Percentiles rank a stretch among this genome's conserved stretches.
phyloP scores from a whole-genome alignment of 2,888 invertebrate species.

The Eristalis intricaria region DNA sequence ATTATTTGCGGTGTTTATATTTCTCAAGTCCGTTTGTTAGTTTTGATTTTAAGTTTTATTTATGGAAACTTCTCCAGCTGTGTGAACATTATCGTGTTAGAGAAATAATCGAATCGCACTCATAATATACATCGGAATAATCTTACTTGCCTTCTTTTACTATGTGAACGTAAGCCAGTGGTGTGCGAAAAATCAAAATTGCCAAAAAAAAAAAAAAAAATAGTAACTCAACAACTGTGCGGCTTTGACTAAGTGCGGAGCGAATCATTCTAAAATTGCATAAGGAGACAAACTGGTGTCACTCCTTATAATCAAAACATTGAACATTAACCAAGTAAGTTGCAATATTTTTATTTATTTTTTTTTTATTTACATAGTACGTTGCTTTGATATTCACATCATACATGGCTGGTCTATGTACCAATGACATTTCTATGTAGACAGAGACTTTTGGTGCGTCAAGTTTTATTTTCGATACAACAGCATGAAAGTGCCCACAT shows the following conservation, averaged over 20 bases:
- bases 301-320: background rate
- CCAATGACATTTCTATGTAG: background rate
- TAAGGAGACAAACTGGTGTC: slow-evolving; percentile 19
- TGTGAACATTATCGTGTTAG: slow-evolving; percentile 26
- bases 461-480: background rate
- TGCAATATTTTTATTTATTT: background rate
- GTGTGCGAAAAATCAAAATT: slow-evolving; percentile 21
- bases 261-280: background rate
- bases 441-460: slow-evolving; percentile 20
- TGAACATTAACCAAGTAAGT: slow-evolving; percentile 31
- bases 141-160: slow-evolving; percentile 2
- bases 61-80: slow-evolving; percentile 38
- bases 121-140: slow-evolving; percentile 17
- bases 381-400: background rate
- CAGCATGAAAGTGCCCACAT: slow-evolving; percentile 7
- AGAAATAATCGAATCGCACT: slow-evolving; percentile 13
- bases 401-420: background rate
- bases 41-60: slow-evolving; percentile 41
- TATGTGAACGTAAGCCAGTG: slow-evolving; percentile 40
- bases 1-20: slow-evolving; percentile 57
- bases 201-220: background rate
- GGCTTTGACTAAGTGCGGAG: background rate
- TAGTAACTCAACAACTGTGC: background rate
- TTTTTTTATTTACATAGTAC: background rate
- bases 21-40: slow-evolving; percentile 17